Evolutionary conservation across 92 coral and sea anemone species (phyloP).

Genomic region (Porites divaricata): DNA sequence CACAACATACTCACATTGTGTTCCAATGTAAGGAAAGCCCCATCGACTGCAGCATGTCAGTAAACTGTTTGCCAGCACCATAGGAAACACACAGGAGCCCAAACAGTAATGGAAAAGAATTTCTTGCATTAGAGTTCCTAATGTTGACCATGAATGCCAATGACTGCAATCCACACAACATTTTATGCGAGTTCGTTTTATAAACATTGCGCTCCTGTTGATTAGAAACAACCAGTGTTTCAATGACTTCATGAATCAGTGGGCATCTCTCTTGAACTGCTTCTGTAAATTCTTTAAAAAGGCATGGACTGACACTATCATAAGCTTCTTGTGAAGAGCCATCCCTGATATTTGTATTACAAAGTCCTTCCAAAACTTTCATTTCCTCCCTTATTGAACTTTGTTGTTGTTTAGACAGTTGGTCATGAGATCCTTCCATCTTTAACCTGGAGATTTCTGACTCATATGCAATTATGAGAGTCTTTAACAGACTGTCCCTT

Average conservation of each 20-base stretch:
- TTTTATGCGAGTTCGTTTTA: slow-evolving; percentile 59
- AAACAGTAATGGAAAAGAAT: slow-evolving; percentile 58
- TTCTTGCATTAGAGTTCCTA: slow-evolving; percentile 43
- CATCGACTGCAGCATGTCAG: slow-evolving; percentile 69
- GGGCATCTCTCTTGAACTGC: slow-evolving; percentile 66
- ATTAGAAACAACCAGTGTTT: slow-evolving; percentile 51
- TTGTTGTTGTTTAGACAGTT: slow-evolving; percentile 39
- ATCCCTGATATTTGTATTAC: slow-evolving; percentile 55
- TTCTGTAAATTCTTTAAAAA: slow-evolving; percentile 46
- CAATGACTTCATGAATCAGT: slow-evolving; percentile 36
- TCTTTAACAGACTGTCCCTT: neutral
- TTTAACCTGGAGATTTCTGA: neutral
- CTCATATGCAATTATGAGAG: neutral
- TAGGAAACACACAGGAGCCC: slow-evolving; percentile 60
- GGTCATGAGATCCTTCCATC: neutral
- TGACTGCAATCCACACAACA: slow-evolving; percentile 58
- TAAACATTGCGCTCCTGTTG: slow-evolving; percentile 34
- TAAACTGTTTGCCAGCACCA: slow-evolving; percentile 69
- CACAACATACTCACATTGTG: slow-evolving; percentile 52
- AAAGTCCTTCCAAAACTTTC: slow-evolving; percentile 43
- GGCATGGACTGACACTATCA: slow-evolving; percentile 35
- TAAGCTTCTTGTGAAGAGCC: slow-evolving; percentile 44
- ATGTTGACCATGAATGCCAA: slow-evolving; percentile 52
- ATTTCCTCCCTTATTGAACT: slow-evolving; percentile 28
- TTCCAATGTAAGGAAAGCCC: slow-evolving; percentile 64